Base-by-base conservation (phyloP, 2,113 vertebrate species). In the Leptobrachium leishanense region DNA sequence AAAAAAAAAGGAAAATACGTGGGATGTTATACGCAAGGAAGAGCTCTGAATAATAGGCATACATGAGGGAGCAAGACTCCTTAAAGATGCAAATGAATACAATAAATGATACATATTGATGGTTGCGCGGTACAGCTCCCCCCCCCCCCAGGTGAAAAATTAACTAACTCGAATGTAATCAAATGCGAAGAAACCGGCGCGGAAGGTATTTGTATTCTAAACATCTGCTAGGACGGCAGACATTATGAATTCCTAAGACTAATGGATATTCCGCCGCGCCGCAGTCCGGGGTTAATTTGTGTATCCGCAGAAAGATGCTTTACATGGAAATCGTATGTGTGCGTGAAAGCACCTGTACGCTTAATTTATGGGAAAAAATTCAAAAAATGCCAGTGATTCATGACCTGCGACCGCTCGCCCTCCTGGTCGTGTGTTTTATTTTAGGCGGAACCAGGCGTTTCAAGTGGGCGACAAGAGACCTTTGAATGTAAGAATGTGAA, bases 401-500 rank as follows among this genome's bases (percentile, higher is more conserved):
- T 12, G 11, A 9, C n/a, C n/a, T 5, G 20, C n/a, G 8, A 50
- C 69, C 8, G 5, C 20, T 31, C 20, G 20, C 6, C 11, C 13
- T 31, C 63, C 40, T 43, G 5, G 2, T 6, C 13, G 20, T 8
- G 2, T 1, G 13, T 41, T 9, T 42, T 43, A 12, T 54, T 31
- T 43, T 75, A 4, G 46, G 44, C 2, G 15, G 46, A 11, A n/a
- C 44, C n/a, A 31, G 44, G 63, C 7, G 43, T 53, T 55, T 66
- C 50, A 76, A 76, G 64, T 54, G 65, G 2, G 1, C 46, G 50
- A 43, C 31, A 5, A 54, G 69, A 42, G 68, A 31, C 20, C 10
- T 31, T 2, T 44, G 8, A 63, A 63, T 75, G 15, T 12, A 11
- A 68, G 54, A 70, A 77, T 77, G 68, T 65, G 6, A 54, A 71